Base-by-base conservation (phyloP, 2,888 invertebrate species). In the Drosophila cracens region DNA sequence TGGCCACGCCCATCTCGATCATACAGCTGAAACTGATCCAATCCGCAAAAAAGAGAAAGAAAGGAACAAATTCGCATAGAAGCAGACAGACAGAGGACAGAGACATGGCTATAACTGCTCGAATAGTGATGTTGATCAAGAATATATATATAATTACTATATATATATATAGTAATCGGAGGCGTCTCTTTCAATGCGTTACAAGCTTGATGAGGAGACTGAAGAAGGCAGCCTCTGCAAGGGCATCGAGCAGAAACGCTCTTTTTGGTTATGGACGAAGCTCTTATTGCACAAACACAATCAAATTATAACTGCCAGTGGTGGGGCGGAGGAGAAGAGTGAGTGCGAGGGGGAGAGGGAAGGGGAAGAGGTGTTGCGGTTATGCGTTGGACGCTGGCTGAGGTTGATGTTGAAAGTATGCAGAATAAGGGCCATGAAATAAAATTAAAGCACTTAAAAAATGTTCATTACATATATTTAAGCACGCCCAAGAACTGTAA, bases 381-480 rank as follows among this genome's bases (percentile, higher is more conserved):
- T 36, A 54, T 38, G 27, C 25, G n/a, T 29, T 36, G 27, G 18
- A 11, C 46, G 21, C 16, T 46, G 21, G 21, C 46, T 46, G 40
- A 1, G 36, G 6, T 4, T 8, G 13, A 21, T 16, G 11, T 18
- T 51, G 5, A 10, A n/a, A 29, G 25, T 36, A 54, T 27, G 36
- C 54, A 18, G 21, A 56, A n/a, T 38, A 78, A 78, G 68, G 64
- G 69, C 66, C 76, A 49, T 71, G 68, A 87, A 84, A 85, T 87
- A 76, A 84, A 85, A 85, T 87, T 84, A 82, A 76, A 85, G 87
- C 85, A 85, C 85, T 87, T 85, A 87, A 76, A 85, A 83, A 74
- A 56, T 59, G 33, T 87, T 85, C 75, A 81, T 79, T 82, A 79
- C 85, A 84, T 74, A 76, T 57, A 74, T 76, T 70, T 31, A 56